Percentiles rank a stretch among this genome's conserved stretches.
Evolutionary conservation across 2,888 invertebrate species (phyloP).

Genomic region (Anarsia innoxiella): DNA sequence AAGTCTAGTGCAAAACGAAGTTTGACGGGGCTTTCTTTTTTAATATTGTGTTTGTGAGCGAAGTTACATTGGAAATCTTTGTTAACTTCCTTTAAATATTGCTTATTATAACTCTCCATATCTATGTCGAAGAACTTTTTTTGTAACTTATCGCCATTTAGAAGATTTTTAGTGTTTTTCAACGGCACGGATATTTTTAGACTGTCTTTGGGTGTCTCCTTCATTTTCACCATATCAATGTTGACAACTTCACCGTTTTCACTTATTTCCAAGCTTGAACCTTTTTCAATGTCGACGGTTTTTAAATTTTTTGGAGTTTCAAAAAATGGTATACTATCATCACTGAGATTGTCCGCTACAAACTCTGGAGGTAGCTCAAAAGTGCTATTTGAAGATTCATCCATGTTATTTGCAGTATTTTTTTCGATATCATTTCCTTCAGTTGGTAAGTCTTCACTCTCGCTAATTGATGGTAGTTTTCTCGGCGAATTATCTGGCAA

Average conservation of each 20-base stretch:
- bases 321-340: constrained; percentile 23
- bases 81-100: constrained; percentile 45
- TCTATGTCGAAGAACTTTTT: constrained; percentile 36
- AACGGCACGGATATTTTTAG: no score
- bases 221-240: constrained; percentile 35
- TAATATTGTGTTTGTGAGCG: constrained; percentile 23
- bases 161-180: no score
- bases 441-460: background rate
- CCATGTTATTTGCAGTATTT: background rate
- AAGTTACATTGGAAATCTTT: constrained; percentile 22
- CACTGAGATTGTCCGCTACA: constrained; percentile 23
- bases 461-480: background rate
- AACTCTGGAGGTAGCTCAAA: constrained; percentile 31
- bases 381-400: constrained; percentile 26
- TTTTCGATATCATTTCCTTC: background rate
- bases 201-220: constrained; percentile 11
- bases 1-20: constrained; percentile 24
- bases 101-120: constrained; percentile 49
- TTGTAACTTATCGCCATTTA: constrained; percentile 26
- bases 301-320: constrained; percentile 38
- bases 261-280: constrained; percentile 50
- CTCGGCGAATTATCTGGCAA: background rate
- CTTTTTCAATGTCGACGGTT: constrained; percentile 37
- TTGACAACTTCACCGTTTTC: constrained; percentile 38
- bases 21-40: background rate